Evolutionary conservation across 1,140 invertebrate species (phyloP).

Genomic region (Nymphalis io): DNA sequence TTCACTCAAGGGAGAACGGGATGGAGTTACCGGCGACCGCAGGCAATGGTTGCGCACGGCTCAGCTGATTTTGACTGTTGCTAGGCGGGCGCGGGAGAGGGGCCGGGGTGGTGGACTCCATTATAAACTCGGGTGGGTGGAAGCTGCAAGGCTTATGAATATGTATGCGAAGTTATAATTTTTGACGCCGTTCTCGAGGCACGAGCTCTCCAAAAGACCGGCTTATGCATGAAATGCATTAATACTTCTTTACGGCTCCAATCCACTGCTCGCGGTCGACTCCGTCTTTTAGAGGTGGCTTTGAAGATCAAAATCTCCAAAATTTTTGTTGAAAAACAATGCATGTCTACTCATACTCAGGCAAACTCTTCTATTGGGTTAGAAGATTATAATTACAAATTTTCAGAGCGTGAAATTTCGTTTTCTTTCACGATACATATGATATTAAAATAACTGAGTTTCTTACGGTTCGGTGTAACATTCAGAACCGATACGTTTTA

Average conservation of each 20-base stretch:
- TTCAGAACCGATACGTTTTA: no score
- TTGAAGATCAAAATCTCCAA: background rate
- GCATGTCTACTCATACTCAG: no score
- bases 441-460: no score
- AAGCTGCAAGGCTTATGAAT: slow-evolving; percentile 52
- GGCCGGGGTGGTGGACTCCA: slow-evolving; percentile 24
- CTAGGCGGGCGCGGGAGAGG: slow-evolving; percentile 32
- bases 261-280: slow-evolving; percentile 11
- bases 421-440: no score
- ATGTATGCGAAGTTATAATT: slow-evolving; percentile 46
- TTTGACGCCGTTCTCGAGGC: slow-evolving; percentile 40
- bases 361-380: no score
- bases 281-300: no score
- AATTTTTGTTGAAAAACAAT: no score
- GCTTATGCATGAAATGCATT: slow-evolving; percentile 44
- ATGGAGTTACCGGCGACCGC: slow-evolving; percentile 9
- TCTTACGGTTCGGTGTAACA: no score
- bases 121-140: slow-evolving; percentile 39
- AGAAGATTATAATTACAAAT: no score
- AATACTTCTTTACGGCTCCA: slow-evolving; percentile 33
- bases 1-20: slow-evolving; percentile 14
- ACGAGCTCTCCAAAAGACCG: slow-evolving; percentile 36
- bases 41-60: slow-evolving; percentile 10
- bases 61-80: slow-evolving; percentile 53
- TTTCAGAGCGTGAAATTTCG: no score